These are phyloP conservation scores for Diarsia dahlii DNA, from an alignment of 2,888 invertebrate genomes.

Conservation along the genomic window DNA sequence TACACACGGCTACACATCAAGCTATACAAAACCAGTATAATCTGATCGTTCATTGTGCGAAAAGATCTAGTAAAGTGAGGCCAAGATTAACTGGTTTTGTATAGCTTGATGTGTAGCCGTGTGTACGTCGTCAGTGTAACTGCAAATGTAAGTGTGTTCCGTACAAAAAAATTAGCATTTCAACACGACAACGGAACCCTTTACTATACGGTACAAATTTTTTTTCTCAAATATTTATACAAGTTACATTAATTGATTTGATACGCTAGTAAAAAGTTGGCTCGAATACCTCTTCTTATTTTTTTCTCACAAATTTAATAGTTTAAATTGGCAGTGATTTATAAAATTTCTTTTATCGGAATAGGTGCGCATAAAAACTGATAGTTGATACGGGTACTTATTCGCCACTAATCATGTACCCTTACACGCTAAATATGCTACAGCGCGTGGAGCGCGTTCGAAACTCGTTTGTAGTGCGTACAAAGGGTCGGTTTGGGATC, in stretches of 20 bases:
- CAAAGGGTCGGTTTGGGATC: no score
- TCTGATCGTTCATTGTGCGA: no score
- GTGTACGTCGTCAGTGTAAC: neutral
- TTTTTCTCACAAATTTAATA: slow-evolving; percentile 11
- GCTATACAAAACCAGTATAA: no score
- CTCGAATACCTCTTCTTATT: neutral
- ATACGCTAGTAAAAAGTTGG: slow-evolving; percentile 22
- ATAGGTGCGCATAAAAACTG: neutral
- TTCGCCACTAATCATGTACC: neutral
- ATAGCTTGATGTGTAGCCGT: no score
- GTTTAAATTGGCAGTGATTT: slow-evolving; percentile 29
- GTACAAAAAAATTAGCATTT: neutral
- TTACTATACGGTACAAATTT: neutral
- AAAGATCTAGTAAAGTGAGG: no score
- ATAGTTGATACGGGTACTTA: neutral
- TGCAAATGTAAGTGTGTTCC: neutral
- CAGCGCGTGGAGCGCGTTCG: no score
- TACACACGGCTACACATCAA: no score
- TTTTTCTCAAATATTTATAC: slow-evolving; percentile 53
- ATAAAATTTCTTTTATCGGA: slow-evolving; percentile 3
- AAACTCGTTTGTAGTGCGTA: no score
- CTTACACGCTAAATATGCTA: no score
- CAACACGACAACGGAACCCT: neutral
- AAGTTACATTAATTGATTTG: slow-evolving; percentile 57
- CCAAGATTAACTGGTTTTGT: no score